These are phyloP conservation scores for Theristicus caerulescens DNA, from an alignment of 2,113 vertebrate species.

Conservation along the genomic window DNA sequence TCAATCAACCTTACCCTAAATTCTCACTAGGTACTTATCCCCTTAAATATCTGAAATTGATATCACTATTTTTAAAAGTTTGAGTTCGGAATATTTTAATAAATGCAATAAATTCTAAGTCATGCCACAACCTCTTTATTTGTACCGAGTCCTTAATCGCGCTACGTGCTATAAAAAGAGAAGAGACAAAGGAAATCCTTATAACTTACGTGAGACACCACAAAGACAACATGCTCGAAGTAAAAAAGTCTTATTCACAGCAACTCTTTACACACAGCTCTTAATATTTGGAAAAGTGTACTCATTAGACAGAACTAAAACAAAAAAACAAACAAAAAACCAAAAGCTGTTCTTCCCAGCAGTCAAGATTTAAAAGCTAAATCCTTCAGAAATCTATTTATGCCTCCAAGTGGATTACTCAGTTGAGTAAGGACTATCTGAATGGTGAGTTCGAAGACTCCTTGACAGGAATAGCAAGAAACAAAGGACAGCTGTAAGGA, in stretches of 20 bases:
- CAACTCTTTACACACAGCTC: neutral
- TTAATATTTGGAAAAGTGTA: neutral
- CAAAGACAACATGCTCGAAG: neutral
- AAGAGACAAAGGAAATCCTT: neutral
- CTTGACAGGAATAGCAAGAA: neutral
- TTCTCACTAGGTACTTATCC: constrained; percentile 58
- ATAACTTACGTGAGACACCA: neutral
- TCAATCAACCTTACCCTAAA: constrained; percentile 61
- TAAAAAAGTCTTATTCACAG: neutral
- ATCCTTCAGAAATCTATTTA: neutral
- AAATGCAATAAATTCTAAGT: neutral
- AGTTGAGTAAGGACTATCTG: neutral
- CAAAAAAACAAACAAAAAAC: too few relatives aligned
- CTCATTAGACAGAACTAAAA: neutral
- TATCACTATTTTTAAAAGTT: constrained; percentile 31
- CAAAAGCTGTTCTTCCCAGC: neutral
- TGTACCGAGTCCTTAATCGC: neutral
- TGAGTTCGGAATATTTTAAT: neutral
- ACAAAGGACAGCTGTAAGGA: neutral
- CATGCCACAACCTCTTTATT: neutral
- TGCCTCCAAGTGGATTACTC: neutral
- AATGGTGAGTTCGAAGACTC: neutral
- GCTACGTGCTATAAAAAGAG: neutral
- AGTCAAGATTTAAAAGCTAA: neutral
- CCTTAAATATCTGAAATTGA: constrained; percentile 61